Evolutionary conservation across 2,888 invertebrate species (phyloP).

Genomic region (Phyllotreta cruciferae): DNA sequence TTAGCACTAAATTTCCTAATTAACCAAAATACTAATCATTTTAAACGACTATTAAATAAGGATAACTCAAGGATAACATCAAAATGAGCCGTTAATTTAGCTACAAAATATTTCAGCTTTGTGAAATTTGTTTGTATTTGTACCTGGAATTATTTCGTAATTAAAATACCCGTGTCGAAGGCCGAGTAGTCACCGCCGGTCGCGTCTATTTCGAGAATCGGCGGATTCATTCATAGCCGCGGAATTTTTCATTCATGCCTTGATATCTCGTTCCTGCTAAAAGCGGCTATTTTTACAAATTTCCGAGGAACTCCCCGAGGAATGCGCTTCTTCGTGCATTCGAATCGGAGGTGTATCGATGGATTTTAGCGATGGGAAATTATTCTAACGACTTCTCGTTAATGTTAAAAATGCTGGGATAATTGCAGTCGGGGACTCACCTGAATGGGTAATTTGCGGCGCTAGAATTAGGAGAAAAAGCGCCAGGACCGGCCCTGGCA

Average conservation of each 20-base stretch:
- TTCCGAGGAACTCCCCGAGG: constrained; percentile 18
- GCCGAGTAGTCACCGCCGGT: constrained; percentile 5
- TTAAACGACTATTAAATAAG: no score
- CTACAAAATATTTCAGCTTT: background rate
- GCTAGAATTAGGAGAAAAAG: constrained; percentile 48
- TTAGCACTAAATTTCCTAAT: no score
- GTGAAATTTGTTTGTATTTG: background rate
- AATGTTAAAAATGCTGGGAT: background rate
- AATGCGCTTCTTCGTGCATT: constrained; percentile 16
- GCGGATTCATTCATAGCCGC: constrained; percentile 41
- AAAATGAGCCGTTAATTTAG: background rate
- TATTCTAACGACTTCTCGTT: background rate
- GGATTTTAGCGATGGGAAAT: background rate
- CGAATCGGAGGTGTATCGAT: background rate
- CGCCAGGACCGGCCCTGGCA: constrained; percentile 58
- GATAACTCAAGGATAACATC: background rate
- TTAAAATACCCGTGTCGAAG: background rate
- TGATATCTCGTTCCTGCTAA: constrained; percentile 31
- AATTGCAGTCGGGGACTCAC: constrained; percentile 49
- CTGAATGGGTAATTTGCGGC: constrained; percentile 49
- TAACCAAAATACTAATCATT: no score
- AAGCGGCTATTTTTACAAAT: constrained; percentile 29
- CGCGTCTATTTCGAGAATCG: constrained; percentile 40
- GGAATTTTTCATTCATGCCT: constrained; percentile 39
- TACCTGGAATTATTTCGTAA: background rate